Evolutionary conservation across 2,797 vertebrate species (phyloP).

Genomic region (Sebastes kiyomatsui): DNA sequence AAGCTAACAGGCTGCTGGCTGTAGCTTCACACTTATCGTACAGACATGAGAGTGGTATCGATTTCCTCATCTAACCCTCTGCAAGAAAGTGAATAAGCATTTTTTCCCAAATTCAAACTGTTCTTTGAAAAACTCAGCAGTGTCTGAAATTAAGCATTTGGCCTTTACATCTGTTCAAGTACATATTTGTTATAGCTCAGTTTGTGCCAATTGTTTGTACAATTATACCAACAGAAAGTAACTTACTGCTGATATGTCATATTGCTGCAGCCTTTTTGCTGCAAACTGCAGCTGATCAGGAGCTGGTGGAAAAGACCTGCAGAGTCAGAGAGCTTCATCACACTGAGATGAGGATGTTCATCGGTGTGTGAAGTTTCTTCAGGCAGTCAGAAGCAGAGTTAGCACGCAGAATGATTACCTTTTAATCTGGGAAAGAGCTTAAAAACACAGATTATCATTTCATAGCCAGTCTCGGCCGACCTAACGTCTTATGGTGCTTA

Average conservation of each 20-base stretch:
- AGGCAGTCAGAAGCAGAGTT: conserved; percentile 56
- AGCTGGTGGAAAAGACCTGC: conserved; percentile 46
- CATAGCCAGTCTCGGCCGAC: background rate
- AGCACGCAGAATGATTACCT: conserved; percentile 36
- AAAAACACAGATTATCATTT: conserved; percentile 29
- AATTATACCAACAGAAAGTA: background rate
- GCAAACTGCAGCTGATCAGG: conserved; percentile 41
- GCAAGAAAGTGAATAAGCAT: background rate
- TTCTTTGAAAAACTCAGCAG: background rate
- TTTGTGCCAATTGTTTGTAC: conserved; percentile 1
- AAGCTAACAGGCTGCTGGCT: background rate
- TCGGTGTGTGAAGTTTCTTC: conserved; percentile 69
- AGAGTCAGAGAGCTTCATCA: conserved; percentile 64
- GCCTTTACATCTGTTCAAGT: background rate
- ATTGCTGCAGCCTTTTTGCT: background rate
- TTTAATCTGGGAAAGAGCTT: conserved; percentile 37
- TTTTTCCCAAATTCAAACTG: background rate
- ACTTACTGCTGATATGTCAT: background rate
- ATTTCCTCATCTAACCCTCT: background rate
- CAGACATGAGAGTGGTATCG: background rate
- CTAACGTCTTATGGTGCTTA: conserved; percentile 3
- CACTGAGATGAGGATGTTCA: conserved; percentile 62
- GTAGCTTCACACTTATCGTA: background rate
- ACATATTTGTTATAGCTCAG: background rate
- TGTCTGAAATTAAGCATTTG: background rate